Base-by-base conservation (phyloP, 2,797 vertebrate genomes). In the Discoglossus pictus region DNA sequence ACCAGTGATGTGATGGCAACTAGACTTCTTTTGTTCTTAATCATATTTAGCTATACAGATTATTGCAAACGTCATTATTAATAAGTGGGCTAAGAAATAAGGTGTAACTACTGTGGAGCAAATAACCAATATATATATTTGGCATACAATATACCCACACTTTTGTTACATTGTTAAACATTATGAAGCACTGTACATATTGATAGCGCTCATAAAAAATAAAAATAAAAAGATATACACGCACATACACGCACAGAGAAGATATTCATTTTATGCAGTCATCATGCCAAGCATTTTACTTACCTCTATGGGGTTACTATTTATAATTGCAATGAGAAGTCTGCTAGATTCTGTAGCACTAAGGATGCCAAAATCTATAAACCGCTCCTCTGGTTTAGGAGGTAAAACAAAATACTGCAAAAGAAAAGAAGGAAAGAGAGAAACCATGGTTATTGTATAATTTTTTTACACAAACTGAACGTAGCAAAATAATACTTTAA, bases 231-330 rank as follows among this genome's bases (percentile, higher is more conserved):
- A 66, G 9, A 54, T 51, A 1, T 44, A 51, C 13, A 72, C 9
- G 20, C 8, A 24, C 13, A 13, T 25, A 51, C 6, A 25, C 2
- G 12, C 24, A 51, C 21, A 4, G 9, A 39, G 66, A 13, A 51
- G 10, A 40, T 16, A 40, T 68, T 71, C n/a, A n/a, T n/a, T n/a
- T n/a, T n/a, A n/a, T 43, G 23, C 6, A 2, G 15, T 36, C 62
- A n/a, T n/a, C n/a, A n/a, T n/a, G n/a, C n/a, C n/a, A n/a, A n/a
- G n/a, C n/a, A n/a, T n/a, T n/a, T n/a, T n/a, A 17, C 83, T 89
- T 85, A 99, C 97, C 96, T 99, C 95, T 84, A 99, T 97, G 1
- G 97, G 97, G 80, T 99, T 99, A 79, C 93, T 97, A 88, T 99
- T 99, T 76, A 97, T 80, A 73, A 97, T 88, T 76, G 93, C 91